Evolutionary conservation across 2,888 invertebrate genomes (phyloP).

Genomic region (Cryptocephalus moraei): DNA sequence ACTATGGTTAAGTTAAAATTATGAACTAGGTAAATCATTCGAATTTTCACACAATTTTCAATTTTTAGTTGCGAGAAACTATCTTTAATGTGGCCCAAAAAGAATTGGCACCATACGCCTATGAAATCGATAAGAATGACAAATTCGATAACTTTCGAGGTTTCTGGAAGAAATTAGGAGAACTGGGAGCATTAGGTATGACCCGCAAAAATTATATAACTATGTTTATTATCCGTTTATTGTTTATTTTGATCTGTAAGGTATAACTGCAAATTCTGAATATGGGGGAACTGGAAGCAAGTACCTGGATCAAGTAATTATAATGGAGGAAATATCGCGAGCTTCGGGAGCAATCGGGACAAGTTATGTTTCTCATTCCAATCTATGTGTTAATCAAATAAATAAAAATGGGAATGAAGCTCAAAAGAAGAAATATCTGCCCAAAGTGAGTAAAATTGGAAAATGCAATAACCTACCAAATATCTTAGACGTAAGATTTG

Average conservation of each 20-base stretch:
- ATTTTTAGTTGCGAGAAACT: slow-evolving; percentile 66
- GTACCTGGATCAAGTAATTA: slow-evolving; percentile 85
- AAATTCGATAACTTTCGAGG: slow-evolving; percentile 55
- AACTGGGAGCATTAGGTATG: slow-evolving; percentile 74
- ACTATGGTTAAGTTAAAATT: too few relatives aligned
- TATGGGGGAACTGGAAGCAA: slow-evolving; percentile 89
- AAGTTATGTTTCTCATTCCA: slow-evolving; percentile 96
- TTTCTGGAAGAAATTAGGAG: slow-evolving; percentile 91
- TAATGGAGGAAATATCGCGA: slow-evolving; percentile 91
- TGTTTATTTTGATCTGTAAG: slow-evolving; percentile 29
- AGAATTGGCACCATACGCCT: slow-evolving; percentile 87
- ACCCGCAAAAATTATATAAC: too few relatives aligned
- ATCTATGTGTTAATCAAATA: slow-evolving; percentile 94
- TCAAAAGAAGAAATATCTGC: slow-evolving; percentile 89
- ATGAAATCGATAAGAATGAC: slow-evolving; percentile 82
- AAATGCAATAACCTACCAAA: too few relatives aligned
- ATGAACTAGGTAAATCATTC: too few relatives aligned
- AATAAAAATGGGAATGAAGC: slow-evolving; percentile 83
- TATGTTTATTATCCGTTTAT: background rate
- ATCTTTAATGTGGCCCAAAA: slow-evolving; percentile 91
- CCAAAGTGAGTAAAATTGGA: slow-evolving; percentile 55
- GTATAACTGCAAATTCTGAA: slow-evolving; percentile 75
- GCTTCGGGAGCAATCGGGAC: slow-evolving; percentile 73
- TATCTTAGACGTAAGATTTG: too few relatives aligned
- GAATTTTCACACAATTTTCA: too few relatives aligned